phyloP scores from a whole-genome alignment of 1,140 invertebrate genomes.

The Trissolcus basalis region DNA sequence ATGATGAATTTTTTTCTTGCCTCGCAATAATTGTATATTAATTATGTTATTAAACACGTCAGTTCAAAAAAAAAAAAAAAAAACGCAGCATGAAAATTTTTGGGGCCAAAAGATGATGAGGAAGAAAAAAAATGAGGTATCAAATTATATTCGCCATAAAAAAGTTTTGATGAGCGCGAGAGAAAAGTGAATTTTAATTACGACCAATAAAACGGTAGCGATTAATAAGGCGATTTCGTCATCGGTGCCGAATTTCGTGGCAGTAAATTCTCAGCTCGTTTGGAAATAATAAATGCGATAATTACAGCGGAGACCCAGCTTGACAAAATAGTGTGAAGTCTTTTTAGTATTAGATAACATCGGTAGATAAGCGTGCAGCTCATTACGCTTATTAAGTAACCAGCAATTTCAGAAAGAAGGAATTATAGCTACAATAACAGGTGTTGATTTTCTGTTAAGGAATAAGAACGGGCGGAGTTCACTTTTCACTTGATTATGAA shows the following conservation, averaged over 20 bases:
- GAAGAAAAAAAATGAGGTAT: no score
- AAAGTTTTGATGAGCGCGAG: no score
- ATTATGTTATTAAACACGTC: constrained; percentile 11
- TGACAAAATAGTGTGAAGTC: constrained; percentile 43
- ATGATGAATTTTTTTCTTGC: constrained; percentile 26
- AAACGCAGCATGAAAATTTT: no score
- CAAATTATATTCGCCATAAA: no score
- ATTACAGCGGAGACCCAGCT: constrained; percentile 18
- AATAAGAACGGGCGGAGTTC: constrained; percentile 40
- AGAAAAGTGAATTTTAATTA: background rate
- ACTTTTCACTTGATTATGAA: constrained; percentile 59
- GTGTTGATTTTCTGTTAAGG: constrained; percentile 57
- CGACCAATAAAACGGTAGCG: background rate
- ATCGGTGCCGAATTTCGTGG: background rate
- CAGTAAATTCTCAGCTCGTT: background rate
- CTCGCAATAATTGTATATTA: constrained; percentile 16
- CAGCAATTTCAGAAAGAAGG: constrained; percentile 66
- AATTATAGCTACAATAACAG: constrained; percentile 57
- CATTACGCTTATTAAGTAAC: constrained; percentile 65
- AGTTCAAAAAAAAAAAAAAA: no score
- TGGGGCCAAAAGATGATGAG: no score
- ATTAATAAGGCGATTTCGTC: background rate
- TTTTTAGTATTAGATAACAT: constrained; percentile 62
- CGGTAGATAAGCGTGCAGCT: constrained; percentile 48
- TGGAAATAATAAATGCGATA: constrained; percentile 18